Conservation (phyloP, 2,888 invertebrate species). For the Theretra japonica region DNA sequence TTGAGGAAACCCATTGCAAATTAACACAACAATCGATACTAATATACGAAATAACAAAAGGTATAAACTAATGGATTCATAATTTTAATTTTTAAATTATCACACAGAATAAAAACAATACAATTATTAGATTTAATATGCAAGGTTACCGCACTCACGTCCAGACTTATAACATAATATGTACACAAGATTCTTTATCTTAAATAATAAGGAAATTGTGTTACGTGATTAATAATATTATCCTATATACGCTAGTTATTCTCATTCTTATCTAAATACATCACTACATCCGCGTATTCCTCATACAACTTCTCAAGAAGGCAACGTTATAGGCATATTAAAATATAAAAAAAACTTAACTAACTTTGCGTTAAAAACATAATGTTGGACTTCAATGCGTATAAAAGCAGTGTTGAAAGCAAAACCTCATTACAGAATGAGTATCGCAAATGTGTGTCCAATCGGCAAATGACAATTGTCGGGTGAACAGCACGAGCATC, state of each 20-base stretch:
- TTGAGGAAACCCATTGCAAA: too few relatives aligned
- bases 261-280: neutral
- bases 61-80: neutral
- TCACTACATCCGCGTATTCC: conserved; percentile 12
- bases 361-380: neutral
- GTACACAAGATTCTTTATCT: conserved; percentile 38
- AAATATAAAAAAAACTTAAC: neutral
- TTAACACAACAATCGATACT: neutral
- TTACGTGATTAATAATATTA: conserved; percentile 17
- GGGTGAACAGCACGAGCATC: conserved; percentile 24
- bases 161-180: conserved; percentile 35
- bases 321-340: neutral
- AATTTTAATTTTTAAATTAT: neutral
- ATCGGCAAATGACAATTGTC: neutral
- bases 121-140: conserved; percentile 33
- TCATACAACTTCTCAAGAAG: conserved; percentile 1
- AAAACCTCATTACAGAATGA: neutral
- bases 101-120: conserved; percentile 21
- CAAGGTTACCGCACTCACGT: conserved; percentile 41
- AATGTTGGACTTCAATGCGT: neutral
- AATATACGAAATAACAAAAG: conserved; percentile 5
- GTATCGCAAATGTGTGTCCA: neutral
- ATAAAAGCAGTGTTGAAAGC: neutral
- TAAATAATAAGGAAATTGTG: conserved; percentile 33
- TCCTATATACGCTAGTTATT: neutral